phyloP scores from a whole-genome alignment of 2,113 vertebrate genomes.

The Lamprologus ornatipinnis region DNA sequence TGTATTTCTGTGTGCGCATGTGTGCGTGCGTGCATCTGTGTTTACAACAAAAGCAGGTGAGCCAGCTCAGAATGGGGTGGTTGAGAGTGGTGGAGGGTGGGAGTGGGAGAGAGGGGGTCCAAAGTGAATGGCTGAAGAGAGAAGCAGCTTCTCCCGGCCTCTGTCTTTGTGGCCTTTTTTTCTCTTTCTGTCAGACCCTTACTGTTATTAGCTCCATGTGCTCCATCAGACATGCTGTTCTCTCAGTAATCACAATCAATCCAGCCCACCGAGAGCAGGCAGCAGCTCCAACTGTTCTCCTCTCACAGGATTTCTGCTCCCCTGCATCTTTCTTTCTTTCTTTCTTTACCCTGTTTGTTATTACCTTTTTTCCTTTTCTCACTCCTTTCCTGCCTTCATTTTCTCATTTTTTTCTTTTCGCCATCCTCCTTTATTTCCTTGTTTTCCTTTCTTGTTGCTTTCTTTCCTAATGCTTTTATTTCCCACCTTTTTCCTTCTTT shows the following conservation, averaged over 20 bases:
- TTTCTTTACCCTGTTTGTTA: neutral
- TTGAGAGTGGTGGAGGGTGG: neutral
- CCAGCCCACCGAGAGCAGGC: constrained; percentile 15
- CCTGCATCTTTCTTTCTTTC: neutral
- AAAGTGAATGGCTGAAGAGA: neutral
- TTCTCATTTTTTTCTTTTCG: neutral
- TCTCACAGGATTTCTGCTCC: neutral
- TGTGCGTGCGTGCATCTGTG: neutral
- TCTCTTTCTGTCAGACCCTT: neutral
- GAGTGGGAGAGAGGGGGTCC: neutral
- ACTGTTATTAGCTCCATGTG: constrained; percentile 29
- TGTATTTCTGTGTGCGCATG: neutral
- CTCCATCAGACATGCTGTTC: constrained; percentile 43
- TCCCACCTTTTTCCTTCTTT: neutral
- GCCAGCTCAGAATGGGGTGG: neutral
- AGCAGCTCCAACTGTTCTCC: constrained; percentile 13
- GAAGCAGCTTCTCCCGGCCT: neutral
- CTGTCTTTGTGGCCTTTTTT: neutral
- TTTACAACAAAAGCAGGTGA: neutral
- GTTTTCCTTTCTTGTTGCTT: neutral
- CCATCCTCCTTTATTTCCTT: neutral
- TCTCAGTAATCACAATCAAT: constrained; percentile 49
- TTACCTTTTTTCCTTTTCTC: neutral
- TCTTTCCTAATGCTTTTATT: neutral
- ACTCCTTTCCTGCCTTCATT: neutral